Conservation (phyloP, 2,888 invertebrate genomes). For the Seira ritae region DNA sequence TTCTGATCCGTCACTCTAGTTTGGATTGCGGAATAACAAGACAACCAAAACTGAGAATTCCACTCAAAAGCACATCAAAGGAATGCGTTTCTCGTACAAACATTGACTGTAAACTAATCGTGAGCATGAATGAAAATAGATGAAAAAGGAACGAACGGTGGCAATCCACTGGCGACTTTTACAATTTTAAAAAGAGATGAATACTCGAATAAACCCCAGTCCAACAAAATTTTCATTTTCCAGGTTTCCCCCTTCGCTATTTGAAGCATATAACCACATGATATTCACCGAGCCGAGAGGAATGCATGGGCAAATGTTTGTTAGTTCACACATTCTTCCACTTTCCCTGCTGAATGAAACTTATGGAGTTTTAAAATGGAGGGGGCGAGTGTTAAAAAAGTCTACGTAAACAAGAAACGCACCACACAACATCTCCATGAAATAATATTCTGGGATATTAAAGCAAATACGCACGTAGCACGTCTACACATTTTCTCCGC, state of each 20-base stretch:
- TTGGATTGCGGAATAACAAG: slow-evolving; percentile 57
- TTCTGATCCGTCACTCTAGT: slow-evolving; percentile 39
- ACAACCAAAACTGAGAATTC: slow-evolving; percentile 69
- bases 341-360: no score
- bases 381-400: neutral
- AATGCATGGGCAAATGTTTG: slow-evolving; percentile 41
- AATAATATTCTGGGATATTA: slow-evolving; percentile 1
- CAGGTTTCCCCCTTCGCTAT: neutral
- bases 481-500: no score
- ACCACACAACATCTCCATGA: neutral
- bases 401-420: slow-evolving; percentile 1
- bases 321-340: slow-evolving; percentile 40
- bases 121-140: neutral
- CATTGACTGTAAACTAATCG: slow-evolving; percentile 55
- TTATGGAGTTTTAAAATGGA: no score
- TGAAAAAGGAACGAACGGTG: neutral
- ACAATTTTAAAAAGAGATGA: neutral
- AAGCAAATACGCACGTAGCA: slow-evolving; percentile 23
- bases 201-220: neutral
- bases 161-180: neutral
- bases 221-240: neutral
- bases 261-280: neutral
- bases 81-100: slow-evolving; percentile 54
- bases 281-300: slow-evolving; percentile 17
- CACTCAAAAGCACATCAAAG: slow-evolving; percentile 73